phyloP scores from a whole-genome alignment of 2,797 vertebrate genomes.

The Enteromius radiatus region DNA sequence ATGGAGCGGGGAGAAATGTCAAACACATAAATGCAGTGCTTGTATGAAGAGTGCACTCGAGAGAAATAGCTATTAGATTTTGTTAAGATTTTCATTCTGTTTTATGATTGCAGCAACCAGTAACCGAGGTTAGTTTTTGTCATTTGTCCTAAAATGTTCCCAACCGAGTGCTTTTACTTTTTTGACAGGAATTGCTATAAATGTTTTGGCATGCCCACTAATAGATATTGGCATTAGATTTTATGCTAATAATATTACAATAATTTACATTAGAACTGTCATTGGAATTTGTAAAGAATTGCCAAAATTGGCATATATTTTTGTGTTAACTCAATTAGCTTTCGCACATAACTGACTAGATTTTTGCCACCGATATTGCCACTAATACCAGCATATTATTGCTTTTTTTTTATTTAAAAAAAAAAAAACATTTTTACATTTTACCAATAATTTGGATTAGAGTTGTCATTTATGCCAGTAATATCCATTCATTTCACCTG shows the following conservation, averaged over 20 bases:
- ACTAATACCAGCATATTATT: no score
- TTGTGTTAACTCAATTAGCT: neutral
- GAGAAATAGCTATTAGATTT: neutral
- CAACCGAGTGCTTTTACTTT: neutral
- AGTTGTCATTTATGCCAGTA: neutral
- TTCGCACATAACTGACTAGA: neutral
- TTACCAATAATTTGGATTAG: neutral
- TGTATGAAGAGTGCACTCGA: neutral
- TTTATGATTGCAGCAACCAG: neutral
- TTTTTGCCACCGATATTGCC: neutral
- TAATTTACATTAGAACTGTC: neutral
- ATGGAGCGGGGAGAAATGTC: slow-evolving; percentile 23
- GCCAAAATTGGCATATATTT: neutral
- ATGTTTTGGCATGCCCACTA: neutral
- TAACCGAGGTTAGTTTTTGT: neutral
- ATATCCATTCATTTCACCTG: neutral
- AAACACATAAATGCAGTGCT: slow-evolving; percentile 5
- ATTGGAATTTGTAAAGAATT: neutral
- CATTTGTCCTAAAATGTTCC: slow-evolving; percentile 1
- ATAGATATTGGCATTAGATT: neutral
- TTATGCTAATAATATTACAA: neutral
- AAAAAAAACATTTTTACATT: neutral
- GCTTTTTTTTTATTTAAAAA: neutral
- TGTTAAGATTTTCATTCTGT: neutral
- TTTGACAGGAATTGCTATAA: neutral